These are phyloP conservation scores for Odontomachus brunneus DNA, from an alignment of 1,140 invertebrate species.

Conservation along the genomic window DNA sequence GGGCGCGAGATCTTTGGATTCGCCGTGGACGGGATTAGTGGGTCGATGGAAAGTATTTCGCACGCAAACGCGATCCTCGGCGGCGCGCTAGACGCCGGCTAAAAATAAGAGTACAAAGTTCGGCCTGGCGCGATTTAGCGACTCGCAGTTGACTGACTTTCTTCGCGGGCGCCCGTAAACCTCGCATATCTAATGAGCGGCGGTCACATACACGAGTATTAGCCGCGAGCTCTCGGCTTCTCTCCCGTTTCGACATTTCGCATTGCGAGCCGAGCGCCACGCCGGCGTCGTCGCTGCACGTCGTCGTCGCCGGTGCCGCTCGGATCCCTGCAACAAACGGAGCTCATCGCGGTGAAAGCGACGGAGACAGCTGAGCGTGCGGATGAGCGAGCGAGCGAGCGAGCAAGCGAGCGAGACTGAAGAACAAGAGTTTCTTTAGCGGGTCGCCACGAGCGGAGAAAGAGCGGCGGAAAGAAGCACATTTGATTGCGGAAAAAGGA, in stretches of 20 bases:
- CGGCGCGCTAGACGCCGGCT: constrained; percentile 15
- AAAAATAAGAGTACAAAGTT: constrained; percentile 60
- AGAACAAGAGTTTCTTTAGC: constrained; percentile 65
- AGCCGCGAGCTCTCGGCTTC: neutral
- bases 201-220: constrained; percentile 26
- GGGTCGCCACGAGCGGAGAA: constrained; percentile 23
- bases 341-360: constrained; percentile 71
- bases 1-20: neutral
- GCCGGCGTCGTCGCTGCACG: constrained; percentile 31
- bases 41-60: constrained; percentile 37
- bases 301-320: constrained; percentile 47
- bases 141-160: constrained; percentile 5
- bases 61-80: constrained; percentile 17
- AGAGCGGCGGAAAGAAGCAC: constrained; percentile 1
- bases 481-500: constrained; percentile 39
- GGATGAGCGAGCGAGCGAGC: too few species aligned
- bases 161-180: constrained; percentile 20
- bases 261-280: neutral
- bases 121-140: constrained; percentile 20
- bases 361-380: constrained; percentile 45
- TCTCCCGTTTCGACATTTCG: constrained; percentile 28
- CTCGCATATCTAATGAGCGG: constrained; percentile 47
- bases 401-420: constrained; percentile 54
- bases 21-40: constrained; percentile 24
- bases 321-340: constrained; percentile 63